A percentile compares a stretch with the other conserved stretches of the same genome.
Evolutionary conservation across 2,113 vertebrate species (phyloP).

Genomic region (Phaethon lepturus): DNA sequence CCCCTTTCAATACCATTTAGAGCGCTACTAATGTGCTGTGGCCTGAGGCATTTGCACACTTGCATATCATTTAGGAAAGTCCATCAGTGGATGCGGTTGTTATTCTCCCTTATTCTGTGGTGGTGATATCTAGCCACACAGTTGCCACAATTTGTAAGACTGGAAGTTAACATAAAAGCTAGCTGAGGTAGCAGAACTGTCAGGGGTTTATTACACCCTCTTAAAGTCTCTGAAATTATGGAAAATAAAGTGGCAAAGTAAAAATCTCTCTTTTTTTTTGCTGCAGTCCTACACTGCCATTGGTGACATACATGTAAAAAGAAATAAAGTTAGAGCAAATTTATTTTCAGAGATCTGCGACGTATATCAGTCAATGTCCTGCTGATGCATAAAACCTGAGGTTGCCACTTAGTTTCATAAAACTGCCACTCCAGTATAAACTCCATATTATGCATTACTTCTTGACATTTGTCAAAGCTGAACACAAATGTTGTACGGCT

Average conservation of each 20-base stretch:
- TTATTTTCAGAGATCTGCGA: not conserved
- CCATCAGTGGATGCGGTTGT: not conserved
- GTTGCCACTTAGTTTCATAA: not conserved
- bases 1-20: not conserved
- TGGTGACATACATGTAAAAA: not conserved
- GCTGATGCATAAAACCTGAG: not conserved
- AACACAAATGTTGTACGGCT: not conserved
- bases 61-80: not conserved
- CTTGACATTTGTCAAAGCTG: not conserved
- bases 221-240: not conserved
- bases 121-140: not conserved
- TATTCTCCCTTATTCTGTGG: not conserved
- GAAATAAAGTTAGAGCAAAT: not conserved
- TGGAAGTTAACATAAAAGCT: not conserved
- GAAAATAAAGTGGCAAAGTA: not conserved
- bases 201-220: not conserved
- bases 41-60: not conserved
- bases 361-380: not conserved
- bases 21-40: not conserved
- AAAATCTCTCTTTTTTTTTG: not conserved
- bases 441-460: not conserved
- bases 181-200: not conserved
- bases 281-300: not conserved
- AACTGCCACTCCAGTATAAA: not conserved
- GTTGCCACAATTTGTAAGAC: not conserved